Base-by-base conservation (phyloP, 2,797 vertebrate species). In the Anableps anableps region DNA sequence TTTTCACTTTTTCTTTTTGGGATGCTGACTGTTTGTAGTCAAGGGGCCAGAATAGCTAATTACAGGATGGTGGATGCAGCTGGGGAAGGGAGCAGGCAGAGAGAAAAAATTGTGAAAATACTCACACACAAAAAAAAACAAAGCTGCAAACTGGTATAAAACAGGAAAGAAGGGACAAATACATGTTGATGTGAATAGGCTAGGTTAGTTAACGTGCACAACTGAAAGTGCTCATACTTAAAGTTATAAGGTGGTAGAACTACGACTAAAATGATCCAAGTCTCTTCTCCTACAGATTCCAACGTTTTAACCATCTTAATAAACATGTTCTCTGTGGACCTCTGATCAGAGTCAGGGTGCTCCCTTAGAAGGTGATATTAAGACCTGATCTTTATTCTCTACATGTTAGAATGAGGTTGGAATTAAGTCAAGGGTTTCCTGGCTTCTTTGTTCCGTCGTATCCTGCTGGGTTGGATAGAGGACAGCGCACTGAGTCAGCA, bases 401-500 rank as follows among this genome's bases (percentile, higher is more conserved):
- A 71, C 21, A 0, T 38, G 41, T 80, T 78, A 72, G 53, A 75
- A 83, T 82, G 7, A 26, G 73, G 85, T 78, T 79, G 55, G 80
- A 76, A 75, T 72, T 74, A 71, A 71, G 80, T 86, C 43, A 76
- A 71, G 77, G 81, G 72, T 84, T 84, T 83, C 77, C 77, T 78
- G 0, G 68, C 47, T 82, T 29, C 78, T 83, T 84, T 85, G 80
- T 86, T 87, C 82, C 68, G 71, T 82, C 80, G 84, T 80, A 58
- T 74, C 85, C 85, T 78, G 85, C 83, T 72, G 86, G 38, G 88
- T 70, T 82, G 75, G 88, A 83, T 79, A 53, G 81, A 89, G 88
- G 87, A 90, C 84, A 78, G 83, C 78, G 34, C 78, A 74, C 93
- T 94, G 94, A 95, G 88, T 96, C 95, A 95, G 95, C 94, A 90